A percentile compares a stretch with the other conserved stretches of the same genome.
These are phyloP conservation scores for Stratiolaelaps scimitus DNA, from an alignment of 1,140 invertebrate genomes.

Conservation along the genomic window DNA sequence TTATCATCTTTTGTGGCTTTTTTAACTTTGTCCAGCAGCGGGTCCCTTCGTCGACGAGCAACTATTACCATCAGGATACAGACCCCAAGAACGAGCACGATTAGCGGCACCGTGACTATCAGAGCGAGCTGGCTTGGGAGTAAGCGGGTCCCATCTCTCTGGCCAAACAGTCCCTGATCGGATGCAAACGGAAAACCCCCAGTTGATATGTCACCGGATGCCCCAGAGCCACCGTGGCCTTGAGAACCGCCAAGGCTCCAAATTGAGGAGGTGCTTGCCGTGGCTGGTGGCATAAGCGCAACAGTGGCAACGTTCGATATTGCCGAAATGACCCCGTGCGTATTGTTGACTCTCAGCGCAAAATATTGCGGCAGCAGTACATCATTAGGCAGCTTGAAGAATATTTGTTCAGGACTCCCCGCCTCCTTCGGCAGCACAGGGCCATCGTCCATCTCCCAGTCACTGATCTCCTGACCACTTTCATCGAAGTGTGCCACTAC, in stretches of 20 bases:
- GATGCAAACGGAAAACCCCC: no score
- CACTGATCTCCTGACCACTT: constrained; percentile 8
- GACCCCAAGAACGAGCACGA: background rate
- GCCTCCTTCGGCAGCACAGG: constrained; percentile 20
- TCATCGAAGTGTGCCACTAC: constrained; percentile 9
- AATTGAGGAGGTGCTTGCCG: background rate
- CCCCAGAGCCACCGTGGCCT: no score
- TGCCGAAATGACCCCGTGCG: background rate
- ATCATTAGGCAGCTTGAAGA: constrained; percentile 3
- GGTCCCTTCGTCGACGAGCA: constrained; percentile 23
- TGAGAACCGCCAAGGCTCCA: no score
- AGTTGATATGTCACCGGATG: no score
- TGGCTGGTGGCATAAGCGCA: background rate
- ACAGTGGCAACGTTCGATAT: constrained; percentile 6
- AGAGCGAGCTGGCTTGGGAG: constrained; percentile 10
- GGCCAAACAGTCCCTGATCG: no score
- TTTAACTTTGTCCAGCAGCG: background rate
- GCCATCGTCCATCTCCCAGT: constrained; percentile 11
- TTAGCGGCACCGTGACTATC: constrained; percentile 5
- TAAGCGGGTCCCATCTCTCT: background rate
- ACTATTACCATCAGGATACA: constrained; percentile 4
- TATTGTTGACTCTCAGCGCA: constrained; percentile 21
- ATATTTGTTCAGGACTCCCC: constrained; percentile 1
- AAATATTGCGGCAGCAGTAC: constrained; percentile 13
- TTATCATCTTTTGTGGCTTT: no score